Conservation (phyloP, 2,113 vertebrate species). For the Pachypanchax playfairii region DNA sequence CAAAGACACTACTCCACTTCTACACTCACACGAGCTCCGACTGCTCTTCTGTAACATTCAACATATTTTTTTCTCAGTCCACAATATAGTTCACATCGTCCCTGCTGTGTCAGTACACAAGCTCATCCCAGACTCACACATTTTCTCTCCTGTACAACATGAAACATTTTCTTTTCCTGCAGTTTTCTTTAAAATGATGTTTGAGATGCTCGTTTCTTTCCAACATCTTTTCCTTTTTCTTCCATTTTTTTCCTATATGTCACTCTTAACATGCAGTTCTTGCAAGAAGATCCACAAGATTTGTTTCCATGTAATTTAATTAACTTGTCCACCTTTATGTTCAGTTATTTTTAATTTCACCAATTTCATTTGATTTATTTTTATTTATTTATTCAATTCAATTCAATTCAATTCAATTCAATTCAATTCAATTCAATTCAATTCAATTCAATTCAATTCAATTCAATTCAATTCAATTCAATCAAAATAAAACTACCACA, state of each 20-base stretch:
- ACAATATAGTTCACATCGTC: conserved; percentile 31
- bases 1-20: conserved; percentile 68
- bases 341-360: too few relatives aligned
- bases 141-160: conserved; percentile 15
- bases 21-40: conserved; percentile 12
- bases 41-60: conserved; percentile 36
- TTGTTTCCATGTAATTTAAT: too few relatives aligned
- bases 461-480: too few relatives aligned
- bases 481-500: too few relatives aligned
- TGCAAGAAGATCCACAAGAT: too few relatives aligned
- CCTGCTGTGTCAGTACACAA: conserved; percentile 36
- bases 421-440: too few relatives aligned
- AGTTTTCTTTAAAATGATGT: conserved; percentile 44
- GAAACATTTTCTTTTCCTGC: conserved; percentile 16
- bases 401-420: too few relatives aligned
- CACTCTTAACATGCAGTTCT: too few relatives aligned
- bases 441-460: too few relatives aligned
- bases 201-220: conserved; percentile 46
- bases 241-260: background rate
- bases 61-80: conserved; percentile 23
- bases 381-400: too few relatives aligned
- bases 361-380: too few relatives aligned
- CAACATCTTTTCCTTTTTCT: background rate
- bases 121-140: background rate
- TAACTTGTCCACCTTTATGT: too few relatives aligned